Evolutionary conservation across 2,113 vertebrate species (phyloP), one percentile per base, ranked within the genome.

Genomic region (Jacana jacana): DNA sequence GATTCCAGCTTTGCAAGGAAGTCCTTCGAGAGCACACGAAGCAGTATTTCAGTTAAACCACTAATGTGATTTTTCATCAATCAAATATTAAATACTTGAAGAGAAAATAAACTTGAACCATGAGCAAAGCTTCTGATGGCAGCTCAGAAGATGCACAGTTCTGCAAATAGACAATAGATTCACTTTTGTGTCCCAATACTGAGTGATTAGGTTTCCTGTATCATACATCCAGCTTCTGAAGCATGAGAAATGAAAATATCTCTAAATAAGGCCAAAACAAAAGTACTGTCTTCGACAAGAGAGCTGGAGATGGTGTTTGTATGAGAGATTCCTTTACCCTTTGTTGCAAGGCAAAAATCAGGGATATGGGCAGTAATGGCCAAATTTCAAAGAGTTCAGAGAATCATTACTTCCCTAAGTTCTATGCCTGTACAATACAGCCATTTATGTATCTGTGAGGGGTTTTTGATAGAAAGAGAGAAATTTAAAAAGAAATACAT

Each of bases 21-120:
- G 27, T 81, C 93, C 55, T 88, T 52, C 81, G 95, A 90, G 90
- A 86, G 22, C 25, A 49, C 35, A 77, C 55, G 39, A 82, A 91
- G 88, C 65, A 71, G 60, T 76, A 75, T 86, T 94, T 95, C 82
- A 88, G 88, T 86, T 84, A 92, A 96, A 93, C 69, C 69, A 76
- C 69, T 90, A 88, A 94, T 72, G 44, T 71, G 65, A 86, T 90
- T 94, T 93, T 90, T 94, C 82, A 96, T 96, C 92, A 93, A 83
- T 94, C 90, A 92, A 86, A 90, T 88, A 75, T 83, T 90, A 94
- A 95, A 94, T 54, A 86, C 76, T 86, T 44, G 31, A 87, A 83
- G 16, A 86, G 63, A 94, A 93, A 91, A 94, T 85, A 92, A 86
- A 89, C 46, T 60, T 79, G 55, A 90, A 83, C 55, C 60, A 70